Evolutionary conservation across 2,113 vertebrate species (phyloP).

Genomic region (Emberiza fucata): DNA sequence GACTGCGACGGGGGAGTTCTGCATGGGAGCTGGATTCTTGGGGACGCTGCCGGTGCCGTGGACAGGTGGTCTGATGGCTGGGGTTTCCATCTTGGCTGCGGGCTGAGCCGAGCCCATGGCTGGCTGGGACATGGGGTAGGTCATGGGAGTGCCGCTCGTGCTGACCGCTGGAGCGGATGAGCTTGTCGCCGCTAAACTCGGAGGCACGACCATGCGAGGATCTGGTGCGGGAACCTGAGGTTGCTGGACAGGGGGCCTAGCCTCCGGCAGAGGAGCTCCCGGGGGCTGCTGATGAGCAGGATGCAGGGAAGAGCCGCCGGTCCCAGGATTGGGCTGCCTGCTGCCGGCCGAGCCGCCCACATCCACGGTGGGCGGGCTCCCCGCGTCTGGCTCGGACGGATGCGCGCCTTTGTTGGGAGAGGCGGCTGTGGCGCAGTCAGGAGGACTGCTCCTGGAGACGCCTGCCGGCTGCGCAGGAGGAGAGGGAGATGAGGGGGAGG

Average conservation of each 20-base stretch:
- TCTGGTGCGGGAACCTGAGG: constrained; percentile 78
- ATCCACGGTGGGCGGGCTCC: constrained; percentile 70
- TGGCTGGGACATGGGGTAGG: constrained; percentile 81
- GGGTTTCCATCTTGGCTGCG: constrained; percentile 78
- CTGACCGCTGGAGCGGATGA: constrained; percentile 67
- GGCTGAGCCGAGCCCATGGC: constrained; percentile 76
- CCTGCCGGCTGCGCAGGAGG: constrained; percentile 73
- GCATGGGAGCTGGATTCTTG: constrained; percentile 79
- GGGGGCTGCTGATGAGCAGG: constrained; percentile 71
- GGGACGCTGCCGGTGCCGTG: constrained; percentile 64
- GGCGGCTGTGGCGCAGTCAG: constrained; percentile 53
- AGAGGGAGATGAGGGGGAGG: constrained; percentile 78
- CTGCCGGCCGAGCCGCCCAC: not conserved
- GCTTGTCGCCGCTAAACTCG: constrained; percentile 52
- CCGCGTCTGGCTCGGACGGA: constrained; percentile 64
- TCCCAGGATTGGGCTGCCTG: constrained; percentile 65
- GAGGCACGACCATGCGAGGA: constrained; percentile 77
- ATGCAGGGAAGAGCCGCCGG: constrained; percentile 68
- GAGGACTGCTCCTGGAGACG: constrained; percentile 75
- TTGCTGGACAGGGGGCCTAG: constrained; percentile 73
- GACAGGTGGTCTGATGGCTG: constrained; percentile 69
- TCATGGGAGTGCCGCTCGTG: constrained; percentile 70
- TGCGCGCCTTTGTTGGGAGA: constrained; percentile 76
- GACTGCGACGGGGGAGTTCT: constrained; percentile 75
- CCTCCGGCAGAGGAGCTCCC: constrained; percentile 72